These are phyloP conservation scores for Masnerella sp. DNA, from an alignment of 2,888 invertebrate species.

Conservation along the genomic window DNA sequence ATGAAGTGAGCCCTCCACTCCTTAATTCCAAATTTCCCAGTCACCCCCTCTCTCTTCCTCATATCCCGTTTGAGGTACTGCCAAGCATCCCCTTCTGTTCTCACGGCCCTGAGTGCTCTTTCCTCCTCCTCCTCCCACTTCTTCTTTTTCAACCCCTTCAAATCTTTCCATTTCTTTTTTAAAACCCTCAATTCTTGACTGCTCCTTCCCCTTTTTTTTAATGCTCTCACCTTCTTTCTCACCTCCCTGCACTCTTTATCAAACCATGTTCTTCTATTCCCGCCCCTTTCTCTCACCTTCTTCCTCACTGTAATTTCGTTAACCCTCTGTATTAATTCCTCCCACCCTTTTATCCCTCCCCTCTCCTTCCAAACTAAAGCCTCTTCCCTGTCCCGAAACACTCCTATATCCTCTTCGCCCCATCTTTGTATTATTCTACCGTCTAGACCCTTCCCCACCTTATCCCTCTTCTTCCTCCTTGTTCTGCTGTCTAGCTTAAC, in stretches of 20 bases:
- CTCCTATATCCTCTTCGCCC: background rate
- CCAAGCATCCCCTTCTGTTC: background rate
- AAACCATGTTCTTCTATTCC: background rate
- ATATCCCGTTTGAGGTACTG: background rate
- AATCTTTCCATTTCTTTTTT: background rate
- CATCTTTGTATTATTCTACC: background rate
- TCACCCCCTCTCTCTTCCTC: background rate
- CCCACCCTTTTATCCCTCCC: conserved; percentile 11
- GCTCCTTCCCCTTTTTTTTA: background rate
- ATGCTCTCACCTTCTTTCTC: background rate
- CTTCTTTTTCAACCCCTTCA: background rate
- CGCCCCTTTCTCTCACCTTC: background rate
- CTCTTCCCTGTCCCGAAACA: background rate
- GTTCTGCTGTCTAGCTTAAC: too few species aligned
- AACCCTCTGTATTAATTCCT: background rate
- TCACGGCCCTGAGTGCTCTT: background rate
- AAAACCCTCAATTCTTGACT: background rate
- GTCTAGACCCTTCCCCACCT: too few species aligned
- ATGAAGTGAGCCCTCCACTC: background rate
- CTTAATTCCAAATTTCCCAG: background rate
- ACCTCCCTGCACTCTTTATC: background rate
- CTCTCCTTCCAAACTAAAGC: background rate
- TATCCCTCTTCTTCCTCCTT: too few species aligned
- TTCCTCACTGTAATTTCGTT: background rate
- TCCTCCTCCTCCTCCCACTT: background rate